A percentile compares a stretch with the other conserved stretches of the same genome.
phyloP scores from a whole-genome alignment of 2,113 vertebrate species.

The Cyanoliseus patagonus region DNA sequence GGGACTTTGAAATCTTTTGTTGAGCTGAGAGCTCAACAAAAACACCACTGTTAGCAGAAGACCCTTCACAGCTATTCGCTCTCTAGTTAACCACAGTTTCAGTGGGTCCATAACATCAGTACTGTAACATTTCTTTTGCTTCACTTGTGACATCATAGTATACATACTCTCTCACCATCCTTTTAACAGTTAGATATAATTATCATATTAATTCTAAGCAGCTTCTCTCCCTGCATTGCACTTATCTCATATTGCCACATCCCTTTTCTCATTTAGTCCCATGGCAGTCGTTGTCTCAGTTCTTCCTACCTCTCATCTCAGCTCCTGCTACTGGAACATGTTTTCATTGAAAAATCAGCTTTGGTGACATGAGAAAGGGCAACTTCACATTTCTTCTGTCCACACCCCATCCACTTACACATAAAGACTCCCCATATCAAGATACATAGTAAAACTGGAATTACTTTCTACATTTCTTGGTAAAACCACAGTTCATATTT shows the following conservation, averaged over 20 bases:
- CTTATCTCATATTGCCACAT: background rate
- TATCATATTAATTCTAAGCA: background rate
- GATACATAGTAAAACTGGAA: background rate
- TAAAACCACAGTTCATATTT: background rate
- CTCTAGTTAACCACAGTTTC: background rate
- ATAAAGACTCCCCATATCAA: background rate
- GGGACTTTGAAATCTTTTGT: background rate
- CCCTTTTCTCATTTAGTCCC: background rate
- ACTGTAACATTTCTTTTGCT: background rate
- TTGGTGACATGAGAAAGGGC: background rate
- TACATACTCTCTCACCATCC: background rate
- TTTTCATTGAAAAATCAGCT: background rate
- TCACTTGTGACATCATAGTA: background rate
- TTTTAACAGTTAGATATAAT: background rate
- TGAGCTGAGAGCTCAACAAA: background rate
- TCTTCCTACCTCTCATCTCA: background rate
- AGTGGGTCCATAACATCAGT: background rate
- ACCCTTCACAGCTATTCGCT: background rate
- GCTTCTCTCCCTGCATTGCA: background rate
- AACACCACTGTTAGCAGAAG: background rate
- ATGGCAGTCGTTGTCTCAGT: background rate
- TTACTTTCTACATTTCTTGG: background rate
- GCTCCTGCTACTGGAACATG: background rate
- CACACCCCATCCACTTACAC: background rate
- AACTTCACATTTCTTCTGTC: background rate